Base-by-base conservation (phyloP, 2,113 vertebrate species). In the Microtus pennsylvanicus region DNA sequence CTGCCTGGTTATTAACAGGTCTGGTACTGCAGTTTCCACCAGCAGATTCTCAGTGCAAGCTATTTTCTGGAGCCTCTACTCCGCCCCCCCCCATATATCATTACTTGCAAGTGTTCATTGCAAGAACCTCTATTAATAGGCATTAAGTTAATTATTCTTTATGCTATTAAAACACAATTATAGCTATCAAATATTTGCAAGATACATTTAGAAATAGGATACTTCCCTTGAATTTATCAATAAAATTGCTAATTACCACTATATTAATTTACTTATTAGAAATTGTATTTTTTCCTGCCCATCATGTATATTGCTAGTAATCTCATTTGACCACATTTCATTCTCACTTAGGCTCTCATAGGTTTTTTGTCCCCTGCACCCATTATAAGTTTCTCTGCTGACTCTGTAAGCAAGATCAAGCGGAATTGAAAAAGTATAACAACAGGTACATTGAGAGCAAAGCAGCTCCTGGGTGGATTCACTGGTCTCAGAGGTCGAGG, bases 141-240 rank as follows among this genome's bases (percentile, higher is more conserved):
- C 92, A 8, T 78, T 88, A 38, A 42, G 61, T 55, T 91, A 65
- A 7, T 63, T 95, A 78, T 8, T 92, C 9, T 95, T 92, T 95
- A 30, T 50, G 87, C 47, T 69, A 70, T 88, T 89, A 28, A 95
- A 90, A 6, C 55, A 75, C 75, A 88, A 90, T 87, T 85, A 88
- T 85, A 80, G 92, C 16, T 10, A 93, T 78, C n/a, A 94, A 81
- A 70, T 95, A 80, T 76, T 95, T 96, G 14, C 70, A 87, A 90
- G 86, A 26, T 72, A 75, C 80, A 12, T 85, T 88, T 10, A 50
- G 4, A 63, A 77, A 50, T 58, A 87, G 17, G 70, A 35, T 83
- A 42, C 47, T 69, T 89, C 76, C 28, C 12, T 88, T 74, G 88
- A 33, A 50, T 42, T 92, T 90, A 78, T 82, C 80, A 78, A 11